phyloP scores from a whole-genome alignment of 1,140 invertebrate genomes.

The Eulimnadia texana region DNA sequence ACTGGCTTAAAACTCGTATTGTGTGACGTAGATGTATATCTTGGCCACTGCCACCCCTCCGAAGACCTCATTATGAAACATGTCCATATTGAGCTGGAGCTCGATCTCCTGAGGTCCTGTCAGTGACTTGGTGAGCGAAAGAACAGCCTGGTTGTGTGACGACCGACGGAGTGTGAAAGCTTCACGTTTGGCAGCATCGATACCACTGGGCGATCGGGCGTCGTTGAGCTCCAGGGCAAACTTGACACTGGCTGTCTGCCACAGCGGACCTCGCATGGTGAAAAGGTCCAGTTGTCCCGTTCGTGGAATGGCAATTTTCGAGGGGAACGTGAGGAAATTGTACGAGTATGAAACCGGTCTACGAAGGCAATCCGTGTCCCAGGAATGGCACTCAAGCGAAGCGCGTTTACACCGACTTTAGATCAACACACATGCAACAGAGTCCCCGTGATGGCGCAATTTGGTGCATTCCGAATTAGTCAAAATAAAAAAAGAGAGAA shows the following conservation, averaged over 20 bases:
- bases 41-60: constrained; percentile 66
- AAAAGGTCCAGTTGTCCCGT: constrained; percentile 59
- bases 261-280: constrained; percentile 59
- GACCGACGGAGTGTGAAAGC: constrained; percentile 10
- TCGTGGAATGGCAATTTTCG: constrained; percentile 58
- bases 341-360: constrained; percentile 69
- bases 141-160: constrained; percentile 48
- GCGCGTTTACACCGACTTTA: constrained; percentile 62
- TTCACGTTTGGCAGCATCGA: constrained; percentile 35
- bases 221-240: constrained; percentile 57
- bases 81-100: constrained; percentile 68
- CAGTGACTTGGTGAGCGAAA: constrained; percentile 53
- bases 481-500: neutral
- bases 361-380: constrained; percentile 52
- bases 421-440: neutral
- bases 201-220: constrained; percentile 41
- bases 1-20: constrained; percentile 67
- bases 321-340: constrained; percentile 80
- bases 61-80: constrained; percentile 51
- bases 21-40: constrained; percentile 67
- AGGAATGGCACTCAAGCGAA: constrained; percentile 45
- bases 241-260: constrained; percentile 46
- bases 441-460: neutral
- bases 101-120: constrained; percentile 79
- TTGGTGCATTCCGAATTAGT: neutral